These are phyloP conservation scores for Papilio aristodemus DNA, from an alignment of 1,140 invertebrate species.

Conservation along the genomic window DNA sequence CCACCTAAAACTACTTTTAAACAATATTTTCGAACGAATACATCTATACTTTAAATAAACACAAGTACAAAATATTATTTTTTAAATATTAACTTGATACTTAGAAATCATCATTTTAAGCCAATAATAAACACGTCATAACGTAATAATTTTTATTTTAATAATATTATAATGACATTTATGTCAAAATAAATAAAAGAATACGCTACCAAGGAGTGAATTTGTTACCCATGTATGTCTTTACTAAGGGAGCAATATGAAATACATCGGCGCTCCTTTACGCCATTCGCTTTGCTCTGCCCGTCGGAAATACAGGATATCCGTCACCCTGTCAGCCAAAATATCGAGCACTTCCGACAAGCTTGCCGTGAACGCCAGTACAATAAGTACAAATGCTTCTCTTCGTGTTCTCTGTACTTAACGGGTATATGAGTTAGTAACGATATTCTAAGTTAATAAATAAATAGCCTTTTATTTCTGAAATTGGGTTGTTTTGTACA, in stretches of 20 bases:
- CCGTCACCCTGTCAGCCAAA: constrained; percentile 18
- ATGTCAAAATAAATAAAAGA: constrained; percentile 32
- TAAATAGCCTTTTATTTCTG: background rate
- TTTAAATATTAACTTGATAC: too few relatives aligned
- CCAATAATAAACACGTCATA: too few relatives aligned
- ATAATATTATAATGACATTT: background rate
- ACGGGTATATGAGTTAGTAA: background rate
- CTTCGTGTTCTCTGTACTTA: background rate
- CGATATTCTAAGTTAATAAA: background rate
- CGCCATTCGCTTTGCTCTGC: constrained; percentile 10
- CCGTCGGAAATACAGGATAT: constrained; percentile 18
- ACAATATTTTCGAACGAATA: too few relatives aligned
- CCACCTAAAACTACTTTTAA: too few relatives aligned
- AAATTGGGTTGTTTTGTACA: too few relatives aligned
- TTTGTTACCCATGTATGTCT: background rate
- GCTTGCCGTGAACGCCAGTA: background rate
- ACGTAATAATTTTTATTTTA: too few relatives aligned
- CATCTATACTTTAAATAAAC: too few relatives aligned
- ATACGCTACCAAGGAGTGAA: constrained; percentile 21
- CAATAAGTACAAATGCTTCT: background rate
- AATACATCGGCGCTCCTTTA: constrained; percentile 13
- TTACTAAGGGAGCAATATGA: constrained; percentile 5
- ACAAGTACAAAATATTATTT: too few relatives aligned
- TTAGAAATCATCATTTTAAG: too few relatives aligned
- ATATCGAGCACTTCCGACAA: constrained; percentile 16